Base-by-base conservation (phyloP, 23 tunicate genomes). In the Ascidia mentula region DNA sequence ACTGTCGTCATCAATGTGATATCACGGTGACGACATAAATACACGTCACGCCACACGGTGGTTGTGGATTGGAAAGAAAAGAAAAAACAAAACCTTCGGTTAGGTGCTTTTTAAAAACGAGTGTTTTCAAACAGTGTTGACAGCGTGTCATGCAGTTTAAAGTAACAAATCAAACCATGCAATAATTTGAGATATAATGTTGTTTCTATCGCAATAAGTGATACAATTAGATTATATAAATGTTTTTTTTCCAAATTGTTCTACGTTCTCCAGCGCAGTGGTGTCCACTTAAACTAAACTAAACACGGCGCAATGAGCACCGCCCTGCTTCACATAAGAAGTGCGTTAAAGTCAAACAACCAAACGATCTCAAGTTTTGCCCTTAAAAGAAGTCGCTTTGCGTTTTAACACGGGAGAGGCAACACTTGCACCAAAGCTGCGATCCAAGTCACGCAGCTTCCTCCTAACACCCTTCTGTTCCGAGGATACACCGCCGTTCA, bases 371-470 rank as follows among this genome's bases (percentile, higher is more conserved):
- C n/a, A n/a, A n/a, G n/a, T n/a, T n/a, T n/a, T n/a, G n/a, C n/a
- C n/a, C 13, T 53, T 53, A 9, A 53, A 53, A 20, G 24, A 26
- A 9, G 65, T 53, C 13, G 65, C 28, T 34, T 70, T 70, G 8
- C 74, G 74, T 70, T 70, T 70, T 3, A 74, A 46, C 26, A 35
- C 53, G 0, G 78, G 78, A 4, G 78, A 38, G 37, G 53, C 53
- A 22, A 36, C 40, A 6, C 30, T 18, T 5, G 71, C 31, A 34
- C 34, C 71, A 74, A 74, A 82, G 12, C 87, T 82, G 53, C 80
- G 36, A 53, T 82, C 87, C 34, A 40, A 74, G 40, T 74, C 36
- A 75, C 53, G 30, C 13, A 74, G 17, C 28, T 72, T 81, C 26
- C 77, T n/a, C 36, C 70, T 20, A 7, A 30, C 69, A 26, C 59